Evolutionary conservation across 2,888 invertebrate species (phyloP).

Genomic region (Athalia cordata): DNA sequence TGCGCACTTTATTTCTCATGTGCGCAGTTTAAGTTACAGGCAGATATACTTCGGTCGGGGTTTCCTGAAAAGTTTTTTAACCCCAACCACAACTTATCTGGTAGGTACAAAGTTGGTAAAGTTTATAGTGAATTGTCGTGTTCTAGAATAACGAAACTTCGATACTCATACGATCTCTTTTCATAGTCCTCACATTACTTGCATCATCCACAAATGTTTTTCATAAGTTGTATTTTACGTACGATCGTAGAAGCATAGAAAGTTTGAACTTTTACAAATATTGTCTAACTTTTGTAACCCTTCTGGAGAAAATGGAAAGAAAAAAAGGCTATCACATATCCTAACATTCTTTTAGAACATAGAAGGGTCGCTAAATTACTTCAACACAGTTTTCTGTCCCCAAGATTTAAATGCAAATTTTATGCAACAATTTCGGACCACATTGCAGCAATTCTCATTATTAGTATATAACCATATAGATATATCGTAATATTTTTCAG

Average conservation of each 20-base stretch:
- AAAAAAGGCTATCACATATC: too few species aligned
- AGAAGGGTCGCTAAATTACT: too few species aligned
- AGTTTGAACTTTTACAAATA: not conserved
- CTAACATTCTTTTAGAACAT: too few species aligned
- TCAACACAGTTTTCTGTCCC: too few species aligned
- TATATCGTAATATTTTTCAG: too few species aligned
- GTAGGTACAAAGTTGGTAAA: not conserved
- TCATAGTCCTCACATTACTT: not conserved
- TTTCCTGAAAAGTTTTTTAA: not conserved
- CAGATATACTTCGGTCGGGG: not conserved
- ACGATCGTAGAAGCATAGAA: too few species aligned
- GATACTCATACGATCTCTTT: not conserved
- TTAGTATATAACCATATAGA: too few species aligned
- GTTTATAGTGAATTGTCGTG: not conserved
- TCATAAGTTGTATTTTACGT: not conserved
- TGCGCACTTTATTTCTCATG: not conserved
- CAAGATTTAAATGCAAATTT: too few species aligned
- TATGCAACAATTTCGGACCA: too few species aligned
- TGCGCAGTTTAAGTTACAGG: not conserved
- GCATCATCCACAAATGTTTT: not conserved
- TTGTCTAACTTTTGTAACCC: not conserved
- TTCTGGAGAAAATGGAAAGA: too few species aligned
- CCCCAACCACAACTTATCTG: not conserved
- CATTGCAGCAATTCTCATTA: too few species aligned
- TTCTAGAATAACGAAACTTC: conserved; percentile 25